Evolutionary conservation across 2,113 vertebrate genomes (phyloP).

Genomic region (Willisornis vidua): DNA sequence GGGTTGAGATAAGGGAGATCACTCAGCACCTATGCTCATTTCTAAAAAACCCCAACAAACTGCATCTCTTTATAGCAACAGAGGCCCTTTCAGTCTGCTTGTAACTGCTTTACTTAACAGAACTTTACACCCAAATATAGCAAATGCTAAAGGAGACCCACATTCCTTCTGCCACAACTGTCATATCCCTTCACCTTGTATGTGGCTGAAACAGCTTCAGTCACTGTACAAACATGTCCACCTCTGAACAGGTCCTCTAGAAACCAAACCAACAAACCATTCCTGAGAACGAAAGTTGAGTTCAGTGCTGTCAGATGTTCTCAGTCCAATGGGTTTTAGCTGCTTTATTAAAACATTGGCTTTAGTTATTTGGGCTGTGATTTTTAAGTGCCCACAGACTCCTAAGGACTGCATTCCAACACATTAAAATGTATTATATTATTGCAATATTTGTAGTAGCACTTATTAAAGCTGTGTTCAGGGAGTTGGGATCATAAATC

Average conservation of each 20-base stretch:
- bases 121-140: background rate
- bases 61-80: background rate
- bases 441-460: slow-evolving; percentile 44
- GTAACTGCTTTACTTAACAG: background rate
- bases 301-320: background rate
- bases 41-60: background rate
- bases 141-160: background rate
- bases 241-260: background rate
- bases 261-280: background rate
- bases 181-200: background rate
- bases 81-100: background rate
- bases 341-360: background rate
- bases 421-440: slow-evolving; percentile 48
- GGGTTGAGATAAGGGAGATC: background rate
- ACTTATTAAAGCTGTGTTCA: slow-evolving; percentile 46
- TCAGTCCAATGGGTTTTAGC: background rate
- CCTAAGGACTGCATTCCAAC: slow-evolving; percentile 10
- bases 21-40: background rate
- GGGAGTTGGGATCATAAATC: slow-evolving; percentile 47
- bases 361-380: background rate
- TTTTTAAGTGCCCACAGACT: background rate
- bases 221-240: background rate
- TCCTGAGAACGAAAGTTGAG: background rate
- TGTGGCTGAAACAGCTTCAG: background rate
- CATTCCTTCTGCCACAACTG: background rate